Base-by-base conservation (phyloP, 2,797 vertebrate species). In the Oryzias dopingdopingensis region DNA sequence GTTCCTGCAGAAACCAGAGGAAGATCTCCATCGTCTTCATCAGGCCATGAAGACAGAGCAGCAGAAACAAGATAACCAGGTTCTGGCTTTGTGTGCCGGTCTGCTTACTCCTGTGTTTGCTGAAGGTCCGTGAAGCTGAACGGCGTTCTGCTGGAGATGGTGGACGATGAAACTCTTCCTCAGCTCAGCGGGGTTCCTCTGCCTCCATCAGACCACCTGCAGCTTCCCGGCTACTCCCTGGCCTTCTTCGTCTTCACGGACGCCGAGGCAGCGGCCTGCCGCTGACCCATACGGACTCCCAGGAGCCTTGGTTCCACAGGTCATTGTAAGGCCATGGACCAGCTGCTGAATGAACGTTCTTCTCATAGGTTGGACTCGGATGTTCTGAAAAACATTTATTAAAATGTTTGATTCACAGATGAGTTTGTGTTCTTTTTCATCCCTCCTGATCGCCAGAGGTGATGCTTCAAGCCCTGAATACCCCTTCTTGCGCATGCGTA, bases 191-290 rank as follows among this genome's bases (percentile, higher is more conserved):
- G 92, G 57, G 70, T 59, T 7, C 42, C 65, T 4, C 88, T 95
- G 0, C 84, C 68, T 14, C 86, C 92, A 0, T 81, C 90, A 5
- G 82, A 87, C 2, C 48, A 66, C 0, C 85, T 98, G 0, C 67
- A 74, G 42, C 87, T 98, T 49, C 96, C 96, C n/a, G 88, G 90
- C 4, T 92, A 91, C 75, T 95, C 96, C 2, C 94, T 96, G 0
- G 89, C 92, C 6, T 98, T 98, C 86, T 97, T 93, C 15, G 92
- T 99, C 49, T 82, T 98, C 70, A 82, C 62, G 37, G 93, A 94
- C 0, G 91, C 93, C 22, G 80, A 70, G 62, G 92, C 90, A 14
- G 52, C 80, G 0, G 93, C 91, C 59, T 98, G 96, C 32, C 42
- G 16, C 14, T 23, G 37, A 63, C 15, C 12, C 20, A 4, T 4